phyloP scores from a whole-genome alignment of 2,797 vertebrate genomes.

The Pipistrellus kuhlii region DNA sequence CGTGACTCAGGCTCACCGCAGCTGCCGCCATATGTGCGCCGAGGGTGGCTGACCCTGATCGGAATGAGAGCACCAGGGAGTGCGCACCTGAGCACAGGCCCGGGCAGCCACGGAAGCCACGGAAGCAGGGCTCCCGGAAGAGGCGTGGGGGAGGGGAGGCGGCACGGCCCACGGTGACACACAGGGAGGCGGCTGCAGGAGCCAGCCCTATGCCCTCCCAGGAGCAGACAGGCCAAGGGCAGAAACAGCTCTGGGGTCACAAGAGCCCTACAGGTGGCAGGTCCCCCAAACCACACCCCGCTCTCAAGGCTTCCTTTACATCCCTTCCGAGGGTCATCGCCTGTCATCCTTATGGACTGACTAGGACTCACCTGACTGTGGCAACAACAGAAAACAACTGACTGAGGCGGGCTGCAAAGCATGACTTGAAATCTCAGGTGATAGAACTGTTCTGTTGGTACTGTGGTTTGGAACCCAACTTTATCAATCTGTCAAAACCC shows the following conservation, averaged over 20 bases:
- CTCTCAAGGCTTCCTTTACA: background rate
- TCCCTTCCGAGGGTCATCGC: fast-evolving
- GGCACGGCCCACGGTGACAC: background rate
- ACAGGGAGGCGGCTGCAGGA: too few species aligned
- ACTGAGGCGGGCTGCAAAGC: background rate
- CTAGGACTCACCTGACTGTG: background rate
- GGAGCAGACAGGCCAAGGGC: background rate
- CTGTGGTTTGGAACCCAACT: background rate
- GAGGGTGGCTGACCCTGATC: background rate
- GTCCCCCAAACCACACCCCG: too few species aligned
- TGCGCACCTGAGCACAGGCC: fast-evolving
- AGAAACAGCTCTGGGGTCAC: background rate
- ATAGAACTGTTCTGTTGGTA: too few species aligned
- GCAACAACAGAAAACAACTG: background rate
- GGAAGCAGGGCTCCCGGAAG: background rate
- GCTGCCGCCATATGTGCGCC: fast-evolving
- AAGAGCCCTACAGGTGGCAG: background rate
- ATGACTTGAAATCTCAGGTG: background rate
- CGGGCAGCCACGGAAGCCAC: too few species aligned
- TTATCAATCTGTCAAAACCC: background rate
- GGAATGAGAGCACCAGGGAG: background rate
- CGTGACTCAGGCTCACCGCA: too few species aligned
- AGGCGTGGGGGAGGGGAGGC: fast-evolving
- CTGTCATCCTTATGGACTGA: too few species aligned
- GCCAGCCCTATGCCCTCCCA: background rate